Evolutionary conservation across 2,113 vertebrate species (phyloP).

Genomic region (Ammospiza nelsoni): DNA sequence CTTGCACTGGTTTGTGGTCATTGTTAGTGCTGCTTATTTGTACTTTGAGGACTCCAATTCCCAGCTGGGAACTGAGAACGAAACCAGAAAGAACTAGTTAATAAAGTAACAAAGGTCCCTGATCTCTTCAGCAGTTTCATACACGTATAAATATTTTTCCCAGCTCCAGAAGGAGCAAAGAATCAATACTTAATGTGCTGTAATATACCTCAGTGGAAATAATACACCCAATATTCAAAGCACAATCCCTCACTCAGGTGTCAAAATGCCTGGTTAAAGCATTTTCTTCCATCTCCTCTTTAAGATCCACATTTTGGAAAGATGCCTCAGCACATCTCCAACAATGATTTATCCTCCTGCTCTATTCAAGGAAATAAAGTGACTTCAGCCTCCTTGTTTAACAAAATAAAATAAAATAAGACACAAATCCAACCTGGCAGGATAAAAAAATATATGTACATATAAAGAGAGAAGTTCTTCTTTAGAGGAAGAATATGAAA

Average conservation of each 20-base stretch:
- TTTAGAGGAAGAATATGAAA: conserved; percentile 68
- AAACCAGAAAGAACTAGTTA: background rate
- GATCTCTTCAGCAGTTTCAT: conserved; percentile 9
- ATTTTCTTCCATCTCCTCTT: background rate
- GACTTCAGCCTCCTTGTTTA: conserved; percentile 55
- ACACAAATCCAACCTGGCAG: conserved; percentile 54
- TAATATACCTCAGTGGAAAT: background rate
- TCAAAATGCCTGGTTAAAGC: conserved; percentile 63
- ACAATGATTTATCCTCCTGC: conserved; percentile 59
- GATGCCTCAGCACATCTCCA: conserved; percentile 50
- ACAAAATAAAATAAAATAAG: conserved; percentile 65
- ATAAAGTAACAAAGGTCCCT: conserved; percentile 15
- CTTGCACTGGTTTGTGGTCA: background rate
- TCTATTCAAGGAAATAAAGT: conserved; percentile 52
- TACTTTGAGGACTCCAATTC: background rate
- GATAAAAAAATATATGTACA: conserved; percentile 48
- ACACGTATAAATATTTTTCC: background rate
- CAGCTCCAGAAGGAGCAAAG: background rate
- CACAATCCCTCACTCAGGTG: background rate
- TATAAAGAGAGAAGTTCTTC: conserved; percentile 61
- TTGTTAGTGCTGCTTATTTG: background rate
- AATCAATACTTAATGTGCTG: conserved; percentile 16
- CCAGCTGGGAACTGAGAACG: background rate
- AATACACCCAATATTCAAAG: background rate
- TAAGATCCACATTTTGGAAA: conserved; percentile 37